Percentiles rank a stretch among this genome's conserved stretches.
Conservation (phyloP, 2,113 vertebrate species). For the Pipra filicauda region DNA sequence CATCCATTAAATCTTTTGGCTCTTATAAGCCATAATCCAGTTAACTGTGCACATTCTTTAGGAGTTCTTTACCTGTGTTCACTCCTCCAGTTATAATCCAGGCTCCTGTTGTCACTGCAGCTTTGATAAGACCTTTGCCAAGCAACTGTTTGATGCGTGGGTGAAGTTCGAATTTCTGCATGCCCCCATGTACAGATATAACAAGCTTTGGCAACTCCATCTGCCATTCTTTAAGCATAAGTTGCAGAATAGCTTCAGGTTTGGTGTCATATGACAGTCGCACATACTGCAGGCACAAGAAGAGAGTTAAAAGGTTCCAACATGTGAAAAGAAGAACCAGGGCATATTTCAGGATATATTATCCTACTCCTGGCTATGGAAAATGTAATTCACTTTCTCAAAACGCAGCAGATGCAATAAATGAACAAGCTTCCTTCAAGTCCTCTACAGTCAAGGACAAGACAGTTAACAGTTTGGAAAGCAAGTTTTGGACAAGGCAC, state of each 20-base stretch:
- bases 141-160: conserved; percentile 96
- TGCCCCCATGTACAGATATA: conserved; percentile 96
- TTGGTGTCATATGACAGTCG: conserved; percentile 91
- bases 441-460: not conserved
- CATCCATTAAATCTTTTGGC: not conserved
- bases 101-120: conserved; percentile 96
- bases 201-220: conserved; percentile 99
- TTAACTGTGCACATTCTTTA: not conserved
- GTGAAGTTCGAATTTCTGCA: conserved; percentile 98
- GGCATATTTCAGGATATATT: not conserved
- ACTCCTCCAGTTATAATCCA: conserved; percentile 99
- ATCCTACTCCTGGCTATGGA: not conserved
- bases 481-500: not conserved
- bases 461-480: not conserved
- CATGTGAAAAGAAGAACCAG: not conserved
- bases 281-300: conserved; percentile 81
- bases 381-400: not conserved
- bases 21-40: not conserved
- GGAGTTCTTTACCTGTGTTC: conserved; percentile 84
- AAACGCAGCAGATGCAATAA: not conserved
- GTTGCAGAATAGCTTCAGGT: conserved; percentile 91
- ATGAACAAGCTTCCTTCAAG: not conserved
- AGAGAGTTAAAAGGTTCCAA: not conserved
- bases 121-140: conserved; percentile 98
- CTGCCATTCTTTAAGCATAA: conserved; percentile 98